Conservation (phyloP, 2,888 invertebrate species). For the Nemoura dubitans region DNA sequence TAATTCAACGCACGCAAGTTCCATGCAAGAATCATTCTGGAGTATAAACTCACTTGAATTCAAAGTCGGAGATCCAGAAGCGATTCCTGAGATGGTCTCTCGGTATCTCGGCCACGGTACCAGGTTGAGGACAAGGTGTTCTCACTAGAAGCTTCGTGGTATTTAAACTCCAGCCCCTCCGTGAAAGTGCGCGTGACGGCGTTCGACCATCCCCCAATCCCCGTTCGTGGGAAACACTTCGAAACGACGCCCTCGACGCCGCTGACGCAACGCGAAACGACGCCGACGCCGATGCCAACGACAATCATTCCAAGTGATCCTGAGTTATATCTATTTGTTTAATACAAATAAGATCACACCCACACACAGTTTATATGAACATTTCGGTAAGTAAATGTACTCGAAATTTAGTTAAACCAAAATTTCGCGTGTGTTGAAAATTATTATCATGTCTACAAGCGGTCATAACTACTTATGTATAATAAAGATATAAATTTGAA, state of each 20-base stretch:
- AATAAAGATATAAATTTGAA: too few relatives aligned
- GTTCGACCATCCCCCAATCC: background rate
- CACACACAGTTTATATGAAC: too few relatives aligned
- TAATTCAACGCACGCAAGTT: too few relatives aligned
- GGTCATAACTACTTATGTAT: too few relatives aligned
- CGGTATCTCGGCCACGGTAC: background rate
- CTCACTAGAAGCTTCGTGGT: background rate
- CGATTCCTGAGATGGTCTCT: background rate
- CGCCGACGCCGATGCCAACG: background rate
- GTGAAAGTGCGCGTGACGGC: background rate
- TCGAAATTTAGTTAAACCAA: too few relatives aligned
- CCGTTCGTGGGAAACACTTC: background rate
- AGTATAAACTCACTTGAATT: background rate
- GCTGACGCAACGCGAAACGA: background rate
- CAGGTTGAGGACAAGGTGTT: background rate
- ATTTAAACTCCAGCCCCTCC: background rate
- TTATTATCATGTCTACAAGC: too few relatives aligned
- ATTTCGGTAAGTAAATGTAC: too few relatives aligned
- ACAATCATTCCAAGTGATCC: conserved; percentile 7
- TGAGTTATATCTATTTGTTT: background rate
- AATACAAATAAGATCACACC: background rate
- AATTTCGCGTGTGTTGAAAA: too few relatives aligned
- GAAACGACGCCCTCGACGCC: background rate
- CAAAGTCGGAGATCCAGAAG: background rate
- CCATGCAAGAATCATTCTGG: too few relatives aligned